Evolutionary conservation across 2,888 invertebrate genomes (phyloP).

Genomic region (Brachyopa scutellaris): DNA sequence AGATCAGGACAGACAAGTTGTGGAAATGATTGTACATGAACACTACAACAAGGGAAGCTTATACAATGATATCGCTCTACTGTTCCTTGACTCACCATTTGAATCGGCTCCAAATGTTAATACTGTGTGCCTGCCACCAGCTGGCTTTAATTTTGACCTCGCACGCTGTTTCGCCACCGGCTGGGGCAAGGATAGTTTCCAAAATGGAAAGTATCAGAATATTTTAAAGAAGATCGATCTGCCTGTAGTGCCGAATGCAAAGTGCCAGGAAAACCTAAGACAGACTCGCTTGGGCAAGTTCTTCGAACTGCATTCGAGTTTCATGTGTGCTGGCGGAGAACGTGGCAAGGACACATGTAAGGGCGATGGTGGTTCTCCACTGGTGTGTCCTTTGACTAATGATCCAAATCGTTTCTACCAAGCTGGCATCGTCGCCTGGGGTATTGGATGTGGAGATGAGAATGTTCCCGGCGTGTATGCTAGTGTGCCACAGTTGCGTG

Average conservation of each 20-base stretch:
- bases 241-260: slow-evolving; percentile 84
- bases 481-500: slow-evolving; percentile 85
- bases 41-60: slow-evolving; percentile 85
- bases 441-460: slow-evolving; percentile 87
- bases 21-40: slow-evolving; percentile 76
- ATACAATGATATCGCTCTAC: slow-evolving; percentile 88
- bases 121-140: slow-evolving; percentile 85
- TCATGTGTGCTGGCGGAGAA: slow-evolving; percentile 91
- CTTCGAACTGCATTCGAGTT: slow-evolving; percentile 86
- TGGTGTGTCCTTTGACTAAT: slow-evolving; percentile 85
- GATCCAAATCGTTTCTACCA: slow-evolving; percentile 74
- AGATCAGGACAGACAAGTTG: slow-evolving; percentile 86
- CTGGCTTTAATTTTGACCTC: slow-evolving; percentile 80
- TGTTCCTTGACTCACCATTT: slow-evolving; percentile 85
- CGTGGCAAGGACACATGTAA: slow-evolving; percentile 82
- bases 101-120: slow-evolving; percentile 86
- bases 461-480: slow-evolving; percentile 88
- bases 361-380: slow-evolving; percentile 89
- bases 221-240: slow-evolving; percentile 87
- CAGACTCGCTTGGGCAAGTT: slow-evolving; percentile 85
- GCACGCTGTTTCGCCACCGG: slow-evolving; percentile 76
- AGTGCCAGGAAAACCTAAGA: slow-evolving; percentile 83
- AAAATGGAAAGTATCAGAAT: slow-evolving; percentile 83
- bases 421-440: slow-evolving; percentile 85
- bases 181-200: slow-evolving; percentile 76